These are phyloP conservation scores for Isichthys henryi DNA, from an alignment of 2,113 vertebrate genomes.

Conservation along the genomic window DNA sequence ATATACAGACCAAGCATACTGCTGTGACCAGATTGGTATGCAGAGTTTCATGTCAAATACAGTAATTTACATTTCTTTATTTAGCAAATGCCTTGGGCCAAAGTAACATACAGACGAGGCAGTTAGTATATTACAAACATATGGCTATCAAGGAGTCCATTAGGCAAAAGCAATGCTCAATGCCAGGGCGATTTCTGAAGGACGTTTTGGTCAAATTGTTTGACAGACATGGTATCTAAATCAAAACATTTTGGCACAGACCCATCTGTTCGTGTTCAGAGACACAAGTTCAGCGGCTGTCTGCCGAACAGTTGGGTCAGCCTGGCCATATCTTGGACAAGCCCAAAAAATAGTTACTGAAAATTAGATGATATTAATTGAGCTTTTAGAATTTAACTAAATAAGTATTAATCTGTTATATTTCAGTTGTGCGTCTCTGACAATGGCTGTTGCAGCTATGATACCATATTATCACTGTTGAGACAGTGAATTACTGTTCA, in stretches of 20 bases:
- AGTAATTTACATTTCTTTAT: background rate
- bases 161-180: background rate
- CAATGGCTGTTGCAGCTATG: background rate
- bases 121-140: background rate
- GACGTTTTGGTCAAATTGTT: background rate
- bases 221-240: background rate
- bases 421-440: background rate
- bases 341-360: background rate
- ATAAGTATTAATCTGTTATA: background rate
- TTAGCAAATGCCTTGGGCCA: background rate
- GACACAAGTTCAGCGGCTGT: background rate
- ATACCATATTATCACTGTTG: background rate
- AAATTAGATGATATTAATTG: background rate
- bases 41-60: background rate
- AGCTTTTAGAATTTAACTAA: background rate
- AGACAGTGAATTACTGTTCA: too few species aligned
- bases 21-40: background rate
- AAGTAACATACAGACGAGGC: background rate
- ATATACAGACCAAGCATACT: background rate
- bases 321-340: background rate
- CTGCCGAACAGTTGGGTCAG: background rate
- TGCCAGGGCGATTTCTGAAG: background rate
- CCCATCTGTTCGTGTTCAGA: background rate
- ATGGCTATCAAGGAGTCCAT: background rate
- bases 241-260: background rate